Conservation (phyloP, 2,888 invertebrate genomes). For the Oithona nana region DNA sequence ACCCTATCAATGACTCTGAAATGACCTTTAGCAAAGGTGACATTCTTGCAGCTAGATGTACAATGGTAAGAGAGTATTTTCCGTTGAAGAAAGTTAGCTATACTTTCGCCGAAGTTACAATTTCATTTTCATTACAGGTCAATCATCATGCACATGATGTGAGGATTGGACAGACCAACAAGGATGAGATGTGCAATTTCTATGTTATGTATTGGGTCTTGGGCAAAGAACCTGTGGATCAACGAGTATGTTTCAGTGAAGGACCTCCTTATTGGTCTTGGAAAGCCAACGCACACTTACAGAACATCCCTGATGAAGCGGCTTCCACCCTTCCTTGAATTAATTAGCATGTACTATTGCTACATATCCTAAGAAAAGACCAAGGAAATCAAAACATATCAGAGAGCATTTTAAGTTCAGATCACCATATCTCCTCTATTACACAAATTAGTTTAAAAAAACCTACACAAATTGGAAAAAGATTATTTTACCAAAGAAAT, state of each 20-base stretch:
- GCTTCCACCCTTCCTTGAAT: conserved; percentile 31
- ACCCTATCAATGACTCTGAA: conserved; percentile 44
- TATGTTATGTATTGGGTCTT: conserved; percentile 84
- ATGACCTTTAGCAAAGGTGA: conserved; percentile 48
- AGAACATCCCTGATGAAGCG: conserved; percentile 53
- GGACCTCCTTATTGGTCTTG: conserved; percentile 31
- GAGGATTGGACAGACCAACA: conserved; percentile 43
- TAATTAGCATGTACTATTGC: too few species aligned
- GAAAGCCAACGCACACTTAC: conserved; percentile 24
- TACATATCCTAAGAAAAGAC: too few species aligned
- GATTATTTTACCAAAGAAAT: too few species aligned
- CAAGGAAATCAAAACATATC: too few species aligned
- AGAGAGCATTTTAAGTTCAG: too few species aligned
- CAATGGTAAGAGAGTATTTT: conserved; percentile 51
- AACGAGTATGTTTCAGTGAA: conserved; percentile 25
- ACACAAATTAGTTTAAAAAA: too few species aligned
- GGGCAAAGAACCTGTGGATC: conserved; percentile 26
- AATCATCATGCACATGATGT: conserved; percentile 4
- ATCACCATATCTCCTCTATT: too few species aligned
- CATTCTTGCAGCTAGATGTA: conserved; percentile 68
- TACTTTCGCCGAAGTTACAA: neutral
- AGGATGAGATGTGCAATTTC: conserved; percentile 89
- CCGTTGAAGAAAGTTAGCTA: too few species aligned
- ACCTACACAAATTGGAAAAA: too few species aligned
- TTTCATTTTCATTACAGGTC: neutral